Evolutionary conservation across 2,888 invertebrate species (phyloP).

Genomic region (Eristalis intricaria): DNA sequence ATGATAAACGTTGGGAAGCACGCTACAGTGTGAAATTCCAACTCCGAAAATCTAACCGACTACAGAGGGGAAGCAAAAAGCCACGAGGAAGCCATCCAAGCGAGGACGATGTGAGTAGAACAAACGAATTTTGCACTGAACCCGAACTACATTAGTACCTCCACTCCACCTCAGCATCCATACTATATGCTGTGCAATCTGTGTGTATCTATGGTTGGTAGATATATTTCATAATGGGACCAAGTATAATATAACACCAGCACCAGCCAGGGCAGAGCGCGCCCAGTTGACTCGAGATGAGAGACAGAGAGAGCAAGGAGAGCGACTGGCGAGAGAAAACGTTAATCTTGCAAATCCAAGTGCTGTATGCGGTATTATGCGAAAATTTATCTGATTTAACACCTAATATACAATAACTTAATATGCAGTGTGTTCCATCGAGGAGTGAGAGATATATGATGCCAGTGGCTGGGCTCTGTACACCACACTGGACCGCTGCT

Average conservation of each 20-base stretch:
- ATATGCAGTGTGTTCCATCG: conserved; percentile 78
- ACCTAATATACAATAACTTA: conserved; percentile 83
- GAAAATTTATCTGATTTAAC: conserved; percentile 83
- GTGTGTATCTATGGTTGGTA: conserved; percentile 56
- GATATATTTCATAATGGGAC: conserved; percentile 70
- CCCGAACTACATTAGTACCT: conserved; percentile 66
- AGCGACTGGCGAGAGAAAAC: conserved; percentile 74
- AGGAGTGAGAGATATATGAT: conserved; percentile 72
- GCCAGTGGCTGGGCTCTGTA: conserved; percentile 59
- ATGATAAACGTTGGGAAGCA: conserved; percentile 55
- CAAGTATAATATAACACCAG: conserved; percentile 62
- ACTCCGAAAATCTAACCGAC: conserved; percentile 12
- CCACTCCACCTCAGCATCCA: conserved; percentile 36
- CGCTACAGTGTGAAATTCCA: conserved; percentile 42
- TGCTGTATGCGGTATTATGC: conserved; percentile 82
- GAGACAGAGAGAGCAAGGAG: conserved; percentile 68
- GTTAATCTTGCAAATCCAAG: conserved; percentile 82
- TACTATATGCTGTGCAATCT: conserved; percentile 54
- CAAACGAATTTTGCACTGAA: conserved; percentile 67
- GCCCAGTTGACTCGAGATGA: conserved; percentile 18
- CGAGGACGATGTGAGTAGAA: conserved; percentile 38
- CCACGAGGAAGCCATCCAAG: conserved; percentile 14
- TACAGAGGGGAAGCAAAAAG: background rate
- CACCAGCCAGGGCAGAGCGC: conserved; percentile 22
- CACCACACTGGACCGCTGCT: conserved; percentile 23